A percentile compares a stretch with the other conserved stretches of the same genome.
Conservation (phyloP, 2,113 vertebrate genomes). For the Notarius quadriscutis region DNA sequence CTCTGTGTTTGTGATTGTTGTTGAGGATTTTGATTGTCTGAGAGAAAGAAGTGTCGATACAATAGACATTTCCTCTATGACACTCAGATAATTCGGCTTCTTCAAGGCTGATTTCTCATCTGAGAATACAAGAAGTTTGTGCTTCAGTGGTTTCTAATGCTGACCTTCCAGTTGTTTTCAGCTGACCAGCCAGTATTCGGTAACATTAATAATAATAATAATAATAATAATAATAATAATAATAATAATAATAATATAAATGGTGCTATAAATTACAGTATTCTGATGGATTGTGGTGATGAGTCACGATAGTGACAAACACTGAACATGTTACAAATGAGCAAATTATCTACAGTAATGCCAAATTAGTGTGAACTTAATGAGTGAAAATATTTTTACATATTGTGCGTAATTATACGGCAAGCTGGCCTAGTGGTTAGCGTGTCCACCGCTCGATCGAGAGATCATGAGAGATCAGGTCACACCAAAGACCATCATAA, state of each 20-base stretch:
- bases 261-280: slow-evolving; percentile 1
- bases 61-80: neutral
- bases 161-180: slow-evolving; percentile 60
- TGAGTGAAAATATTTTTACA: neutral
- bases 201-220: slow-evolving; percentile 18
- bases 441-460: no score
- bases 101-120: neutral
- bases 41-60: neutral
- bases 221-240: no score
- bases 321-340: neutral
- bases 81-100: neutral
- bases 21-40: neutral
- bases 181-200: slow-evolving; percentile 25
- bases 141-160: slow-evolving; percentile 61
- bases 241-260: slow-evolving; percentile 5
- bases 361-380: slow-evolving; percentile 48
- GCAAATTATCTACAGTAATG: slow-evolving; percentile 49
- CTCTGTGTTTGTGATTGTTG: neutral
- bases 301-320: slow-evolving; percentile 26
- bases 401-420: no score
- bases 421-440: no score
- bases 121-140: slow-evolving; percentile 14
- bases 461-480: no score
- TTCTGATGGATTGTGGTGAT: slow-evolving; percentile 61
- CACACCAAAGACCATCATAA: no score